A percentile compares a stretch with the other conserved stretches of the same genome.
These are phyloP conservation scores for Lacerta agilis DNA, from an alignment of 2,797 vertebrate species.

Conservation along the genomic window DNA sequence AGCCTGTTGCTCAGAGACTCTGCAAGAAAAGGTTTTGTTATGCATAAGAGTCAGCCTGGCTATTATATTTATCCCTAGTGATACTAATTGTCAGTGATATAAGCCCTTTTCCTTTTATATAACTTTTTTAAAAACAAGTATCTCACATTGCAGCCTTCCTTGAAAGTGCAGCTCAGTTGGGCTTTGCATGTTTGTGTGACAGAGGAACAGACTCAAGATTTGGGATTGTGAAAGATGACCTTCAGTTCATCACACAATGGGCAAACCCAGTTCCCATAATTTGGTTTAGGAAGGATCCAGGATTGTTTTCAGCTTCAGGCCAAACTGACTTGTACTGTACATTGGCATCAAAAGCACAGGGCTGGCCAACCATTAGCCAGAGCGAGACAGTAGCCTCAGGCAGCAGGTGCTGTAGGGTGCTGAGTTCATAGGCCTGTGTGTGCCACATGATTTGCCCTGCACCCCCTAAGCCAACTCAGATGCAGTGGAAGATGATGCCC, in stretches of 20 bases:
- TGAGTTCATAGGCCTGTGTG: no score
- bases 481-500: no score
- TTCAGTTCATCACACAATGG: not conserved
- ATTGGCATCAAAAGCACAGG: not conserved
- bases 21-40: not conserved
- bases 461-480: no score
- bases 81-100: not conserved
- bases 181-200: fast-evolving
- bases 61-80: not conserved
- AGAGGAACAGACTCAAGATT: not conserved
- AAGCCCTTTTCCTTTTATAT: not conserved
- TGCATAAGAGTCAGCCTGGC: not conserved
- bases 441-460: no score
- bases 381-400: not conserved
- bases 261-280: not conserved
- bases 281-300: not conserved
- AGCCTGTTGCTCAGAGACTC: not conserved
- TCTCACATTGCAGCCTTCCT: not conserved
- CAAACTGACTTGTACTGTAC: not conserved
- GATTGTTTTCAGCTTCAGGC: not conserved
- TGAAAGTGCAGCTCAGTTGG: fast-evolving
- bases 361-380: no score
- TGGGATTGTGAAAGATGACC: not conserved
- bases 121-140: not conserved
- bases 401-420: no score